Conservation (phyloP, 2,113 vertebrate genomes). For the Pterophyllum scalare region DNA sequence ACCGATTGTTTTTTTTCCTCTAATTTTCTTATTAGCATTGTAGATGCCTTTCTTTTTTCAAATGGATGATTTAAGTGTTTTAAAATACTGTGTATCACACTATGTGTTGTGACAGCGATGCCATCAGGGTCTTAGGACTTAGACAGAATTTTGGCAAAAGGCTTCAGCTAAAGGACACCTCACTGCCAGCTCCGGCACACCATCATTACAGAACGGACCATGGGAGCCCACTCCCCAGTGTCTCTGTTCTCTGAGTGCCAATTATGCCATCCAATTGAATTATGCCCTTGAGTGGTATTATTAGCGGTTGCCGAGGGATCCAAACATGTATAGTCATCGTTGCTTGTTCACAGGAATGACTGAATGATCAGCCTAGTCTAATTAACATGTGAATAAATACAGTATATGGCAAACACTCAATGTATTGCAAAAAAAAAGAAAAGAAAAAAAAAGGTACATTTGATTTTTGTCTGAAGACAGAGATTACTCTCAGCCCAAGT, state of each 20-base stretch:
- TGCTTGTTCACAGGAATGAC: conserved; percentile 53
- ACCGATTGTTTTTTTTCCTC: neutral
- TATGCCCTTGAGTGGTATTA: conserved; percentile 69
- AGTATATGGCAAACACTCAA: conserved; percentile 4
- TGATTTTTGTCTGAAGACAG: neutral
- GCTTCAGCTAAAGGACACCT: conserved; percentile 46
- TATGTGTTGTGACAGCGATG: conserved; percentile 43
- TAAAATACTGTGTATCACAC: conserved; percentile 5
- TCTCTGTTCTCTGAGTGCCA: conserved; percentile 62
- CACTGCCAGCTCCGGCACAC: conserved; percentile 54
- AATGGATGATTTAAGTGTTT: conserved; percentile 16
- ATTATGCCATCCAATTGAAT: conserved; percentile 70
- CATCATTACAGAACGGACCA: conserved; percentile 40
- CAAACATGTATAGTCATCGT: conserved; percentile 73
- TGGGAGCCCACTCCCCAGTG: conserved; percentile 48
- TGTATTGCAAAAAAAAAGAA: neutral
- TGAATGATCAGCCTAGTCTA: conserved; percentile 50
- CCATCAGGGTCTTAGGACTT: conserved; percentile 27
- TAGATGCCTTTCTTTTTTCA: neutral
- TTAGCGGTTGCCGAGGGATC: conserved; percentile 62
- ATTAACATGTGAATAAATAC: conserved; percentile 57
- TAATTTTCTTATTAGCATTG: conserved; percentile 8
- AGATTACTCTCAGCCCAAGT: neutral
- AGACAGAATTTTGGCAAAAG: conserved; percentile 61
- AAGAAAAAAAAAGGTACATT: neutral